These are phyloP conservation scores for Buphagus erythrorhynchus DNA, from an alignment of 2,797 vertebrate genomes.

Conservation along the genomic window DNA sequence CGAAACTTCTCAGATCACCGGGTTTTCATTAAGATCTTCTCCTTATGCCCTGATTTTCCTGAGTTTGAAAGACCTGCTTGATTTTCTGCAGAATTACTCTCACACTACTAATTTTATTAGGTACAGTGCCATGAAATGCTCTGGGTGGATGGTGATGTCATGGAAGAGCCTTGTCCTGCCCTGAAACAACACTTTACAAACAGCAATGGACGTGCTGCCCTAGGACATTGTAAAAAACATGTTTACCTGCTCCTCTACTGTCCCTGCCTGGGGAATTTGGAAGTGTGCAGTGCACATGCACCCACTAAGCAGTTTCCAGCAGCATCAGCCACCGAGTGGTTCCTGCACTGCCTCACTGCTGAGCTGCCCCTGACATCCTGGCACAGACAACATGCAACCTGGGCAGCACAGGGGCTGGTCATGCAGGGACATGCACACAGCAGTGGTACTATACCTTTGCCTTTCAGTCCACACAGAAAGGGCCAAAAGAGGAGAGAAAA, in stretches of 20 bases:
- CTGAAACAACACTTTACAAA: background rate
- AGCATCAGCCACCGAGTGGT: background rate
- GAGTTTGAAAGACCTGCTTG: background rate
- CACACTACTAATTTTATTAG: too few species aligned
- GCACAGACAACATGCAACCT: slow-evolving; percentile 16
- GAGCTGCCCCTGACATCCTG: background rate
- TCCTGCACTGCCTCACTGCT: background rate
- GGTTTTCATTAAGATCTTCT: background rate
- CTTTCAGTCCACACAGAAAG: slow-evolving; percentile 84
- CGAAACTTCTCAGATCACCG: background rate
- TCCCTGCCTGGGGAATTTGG: background rate
- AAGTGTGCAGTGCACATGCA: background rate
- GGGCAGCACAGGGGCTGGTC: slow-evolving; percentile 28
- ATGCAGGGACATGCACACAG: slow-evolving; percentile 69
- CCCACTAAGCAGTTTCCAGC: background rate
- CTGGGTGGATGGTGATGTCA: background rate
- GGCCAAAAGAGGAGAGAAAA: slow-evolving; percentile 76
- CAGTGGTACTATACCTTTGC: slow-evolving; percentile 90
- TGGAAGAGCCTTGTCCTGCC: background rate
- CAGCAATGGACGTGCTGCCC: background rate
- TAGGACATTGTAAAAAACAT: fast-evolving
- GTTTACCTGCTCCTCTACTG: background rate
- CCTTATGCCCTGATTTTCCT: background rate
- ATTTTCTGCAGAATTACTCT: background rate
- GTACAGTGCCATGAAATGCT: background rate